Conservation (phyloP, 2,888 invertebrate genomes). For the Leptinotarsa tumamoca region DNA sequence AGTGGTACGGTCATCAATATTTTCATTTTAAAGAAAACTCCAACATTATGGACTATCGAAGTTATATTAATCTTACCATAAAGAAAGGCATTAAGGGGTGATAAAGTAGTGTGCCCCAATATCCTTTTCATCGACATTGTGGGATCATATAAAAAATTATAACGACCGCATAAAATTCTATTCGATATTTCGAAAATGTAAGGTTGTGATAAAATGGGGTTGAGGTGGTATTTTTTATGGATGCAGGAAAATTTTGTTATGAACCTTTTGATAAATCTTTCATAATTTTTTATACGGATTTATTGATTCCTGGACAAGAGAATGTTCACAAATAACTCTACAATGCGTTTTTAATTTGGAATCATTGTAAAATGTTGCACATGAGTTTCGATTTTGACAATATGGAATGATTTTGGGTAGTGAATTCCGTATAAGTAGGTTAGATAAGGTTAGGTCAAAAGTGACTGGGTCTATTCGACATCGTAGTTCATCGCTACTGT, state of each 20-base stretch:
- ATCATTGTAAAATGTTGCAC: no score
- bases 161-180: conserved; percentile 36
- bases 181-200: conserved; percentile 25
- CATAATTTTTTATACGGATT: not conserved
- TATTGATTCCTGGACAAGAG: not conserved
- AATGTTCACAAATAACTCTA: not conserved
- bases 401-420: no score
- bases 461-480: no score
- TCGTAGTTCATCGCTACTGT: no score
- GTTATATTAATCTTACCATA: conserved; percentile 40
- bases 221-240: conserved; percentile 7
- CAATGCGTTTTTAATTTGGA: no score
- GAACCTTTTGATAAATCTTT: not conserved
- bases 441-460: no score
- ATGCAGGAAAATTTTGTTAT: conserved; percentile 11
- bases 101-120: conserved; percentile 37
- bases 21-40: conserved; percentile 39
- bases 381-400: no score
- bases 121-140: conserved; percentile 35
- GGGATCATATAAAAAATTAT: conserved; percentile 40
- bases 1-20: conserved; percentile 36
- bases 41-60: conserved; percentile 35
- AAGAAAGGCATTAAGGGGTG: conserved; percentile 39
- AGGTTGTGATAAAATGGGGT: conserved; percentile 6
- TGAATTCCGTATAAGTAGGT: no score